These are phyloP conservation scores for Eumeta japonica DNA, from an alignment of 1,140 invertebrate genomes.

Conservation along the genomic window DNA sequence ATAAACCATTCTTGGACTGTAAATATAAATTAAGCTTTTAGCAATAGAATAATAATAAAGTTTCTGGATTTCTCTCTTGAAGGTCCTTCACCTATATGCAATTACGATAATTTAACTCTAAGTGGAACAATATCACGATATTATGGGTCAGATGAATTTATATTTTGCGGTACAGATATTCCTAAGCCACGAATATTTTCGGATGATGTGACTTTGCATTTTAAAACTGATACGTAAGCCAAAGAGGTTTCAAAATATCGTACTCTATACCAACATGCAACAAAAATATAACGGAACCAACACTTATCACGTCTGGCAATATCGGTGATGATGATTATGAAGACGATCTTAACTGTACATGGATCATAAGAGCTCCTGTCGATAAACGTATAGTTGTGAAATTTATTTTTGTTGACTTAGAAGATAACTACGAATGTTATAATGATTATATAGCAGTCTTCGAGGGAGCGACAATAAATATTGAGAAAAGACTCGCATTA, in stretches of 20 bases:
- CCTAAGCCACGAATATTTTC: slow-evolving; percentile 17
- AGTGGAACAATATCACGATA: slow-evolving; percentile 10
- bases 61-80: slow-evolving; percentile 41
- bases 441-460: slow-evolving; percentile 64
- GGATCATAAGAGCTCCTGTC: slow-evolving; percentile 72
- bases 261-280: slow-evolving; percentile 57
- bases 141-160: slow-evolving; percentile 13
- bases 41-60: slow-evolving; percentile 20
- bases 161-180: slow-evolving; percentile 29
- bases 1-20: slow-evolving; percentile 64
- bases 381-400: slow-evolving; percentile 68
- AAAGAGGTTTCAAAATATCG: slow-evolving; percentile 56
- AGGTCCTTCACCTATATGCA: slow-evolving; percentile 33
- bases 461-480: slow-evolving; percentile 53
- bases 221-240: slow-evolving; percentile 45
- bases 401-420: slow-evolving; percentile 59
- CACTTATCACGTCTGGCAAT: slow-evolving; percentile 35
- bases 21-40: slow-evolving; percentile 65
- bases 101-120: slow-evolving; percentile 37
- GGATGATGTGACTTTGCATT: slow-evolving; percentile 20
- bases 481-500: slow-evolving; percentile 51
- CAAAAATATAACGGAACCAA: slow-evolving; percentile 43
- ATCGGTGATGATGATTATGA: slow-evolving; percentile 46
- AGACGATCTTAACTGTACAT: slow-evolving; percentile 69
- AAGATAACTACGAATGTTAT: slow-evolving; percentile 36